Evolutionary conservation across 53 echinoderm and acorn worm genomes (phyloP).

Genomic region (Paelopatides confundens): DNA sequence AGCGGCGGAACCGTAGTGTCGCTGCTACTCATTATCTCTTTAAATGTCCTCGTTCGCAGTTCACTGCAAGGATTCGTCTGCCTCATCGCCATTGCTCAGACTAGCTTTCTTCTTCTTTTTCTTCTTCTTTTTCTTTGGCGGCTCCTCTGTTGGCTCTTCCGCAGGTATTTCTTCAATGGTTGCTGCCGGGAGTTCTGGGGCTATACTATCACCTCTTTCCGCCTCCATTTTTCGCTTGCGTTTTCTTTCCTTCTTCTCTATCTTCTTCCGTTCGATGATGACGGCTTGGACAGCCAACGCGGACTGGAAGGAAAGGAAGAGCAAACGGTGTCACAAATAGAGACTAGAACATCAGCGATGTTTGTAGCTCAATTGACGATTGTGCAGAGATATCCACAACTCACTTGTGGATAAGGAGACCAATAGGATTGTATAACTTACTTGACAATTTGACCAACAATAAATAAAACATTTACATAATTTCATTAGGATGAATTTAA

Average conservation of each 20-base stretch:
- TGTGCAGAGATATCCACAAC: too few relatives aligned
- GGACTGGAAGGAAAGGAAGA: slow-evolving; percentile 41
- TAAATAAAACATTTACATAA: too few relatives aligned
- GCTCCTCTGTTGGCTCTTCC: slow-evolving; percentile 67
- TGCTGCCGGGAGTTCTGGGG: slow-evolving; percentile 22
- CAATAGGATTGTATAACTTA: too few relatives aligned
- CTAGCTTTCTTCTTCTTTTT: slow-evolving; percentile 75
- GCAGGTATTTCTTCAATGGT: slow-evolving; percentile 48
- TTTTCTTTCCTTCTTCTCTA: slow-evolving; percentile 83
- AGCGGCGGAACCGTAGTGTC: too few relatives aligned
- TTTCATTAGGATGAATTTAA: too few relatives aligned
- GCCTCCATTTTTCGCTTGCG: not conserved
- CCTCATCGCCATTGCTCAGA: not conserved
- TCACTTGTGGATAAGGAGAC: too few relatives aligned
- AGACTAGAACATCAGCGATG: too few relatives aligned
- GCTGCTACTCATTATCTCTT: too few relatives aligned
- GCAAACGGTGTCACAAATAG: not conserved
- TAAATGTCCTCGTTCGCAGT: not conserved
- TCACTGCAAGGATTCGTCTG: not conserved
- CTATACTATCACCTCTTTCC: slow-evolving; percentile 10
- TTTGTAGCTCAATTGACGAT: too few relatives aligned
- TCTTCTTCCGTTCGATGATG: slow-evolving; percentile 59
- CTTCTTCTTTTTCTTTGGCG: slow-evolving; percentile 82
- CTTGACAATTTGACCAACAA: too few relatives aligned
- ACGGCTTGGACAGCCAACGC: slow-evolving; percentile 58